Evolutionary conservation across 2,888 invertebrate species (phyloP).

Genomic region (Trypoxylon attenuatum): DNA sequence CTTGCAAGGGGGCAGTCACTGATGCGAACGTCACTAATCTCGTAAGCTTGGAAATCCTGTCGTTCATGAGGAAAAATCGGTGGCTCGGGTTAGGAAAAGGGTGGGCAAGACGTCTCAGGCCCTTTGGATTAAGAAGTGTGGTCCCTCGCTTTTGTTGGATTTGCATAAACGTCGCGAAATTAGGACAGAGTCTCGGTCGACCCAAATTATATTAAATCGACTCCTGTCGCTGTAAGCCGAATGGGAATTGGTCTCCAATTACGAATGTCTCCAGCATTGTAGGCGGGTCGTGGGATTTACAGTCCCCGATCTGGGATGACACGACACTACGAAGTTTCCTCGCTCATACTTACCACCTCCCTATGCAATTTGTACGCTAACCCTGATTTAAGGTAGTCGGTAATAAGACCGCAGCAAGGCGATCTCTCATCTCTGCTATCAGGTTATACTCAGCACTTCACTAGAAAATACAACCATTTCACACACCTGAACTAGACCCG

Average conservation of each 20-base stretch:
- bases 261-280: constrained; percentile 33
- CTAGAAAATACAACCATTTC: too few relatives aligned
- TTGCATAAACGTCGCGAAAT: constrained; percentile 51
- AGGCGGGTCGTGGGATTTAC: constrained; percentile 28
- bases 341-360: background rate
- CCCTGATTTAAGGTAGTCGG: constrained; percentile 25
- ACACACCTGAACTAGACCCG: too few relatives aligned
- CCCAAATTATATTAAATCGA: constrained; percentile 53
- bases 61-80: constrained; percentile 31
- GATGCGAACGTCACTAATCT: constrained; percentile 39
- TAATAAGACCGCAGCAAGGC: background rate
- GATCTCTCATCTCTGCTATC: background rate
- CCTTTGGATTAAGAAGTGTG: constrained; percentile 28
- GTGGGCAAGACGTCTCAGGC: constrained; percentile 13
- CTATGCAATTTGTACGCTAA: constrained; percentile 11
- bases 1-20: constrained; percentile 3
- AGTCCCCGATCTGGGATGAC: background rate
- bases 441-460: too few relatives aligned
- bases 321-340: background rate
- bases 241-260: constrained; percentile 47
- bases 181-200: constrained; percentile 42
- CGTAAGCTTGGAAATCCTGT: constrained; percentile 24
- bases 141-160: constrained; percentile 18
- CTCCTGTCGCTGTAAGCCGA: constrained; percentile 24
- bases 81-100: background rate